Evolutionary conservation across 1,140 invertebrate genomes (phyloP), one percentile per base, ranked within the genome.

Genomic region (Lordiphosa mommai): DNA sequence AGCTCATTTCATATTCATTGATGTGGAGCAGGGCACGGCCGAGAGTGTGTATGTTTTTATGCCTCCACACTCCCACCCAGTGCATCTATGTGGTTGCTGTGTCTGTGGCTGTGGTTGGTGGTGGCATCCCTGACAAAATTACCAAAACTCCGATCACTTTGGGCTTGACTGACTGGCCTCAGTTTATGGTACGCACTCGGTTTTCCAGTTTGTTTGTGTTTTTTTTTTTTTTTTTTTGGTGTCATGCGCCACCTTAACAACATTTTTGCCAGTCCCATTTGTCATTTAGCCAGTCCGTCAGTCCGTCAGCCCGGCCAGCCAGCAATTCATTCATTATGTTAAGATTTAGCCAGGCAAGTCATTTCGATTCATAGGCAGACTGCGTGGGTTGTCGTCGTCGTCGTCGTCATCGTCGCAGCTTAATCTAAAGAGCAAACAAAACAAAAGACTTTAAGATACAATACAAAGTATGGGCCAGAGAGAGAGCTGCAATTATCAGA

Each of bases 191-290:
- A 61, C 48, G 57, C 60, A 38, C 34, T 56, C 33, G 37, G 34
- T 41, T 30, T 17, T 40, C 13, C 9, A 23, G 14, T 27, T 53
- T 43, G 50, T 27, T 33, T 27, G 36, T 51, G 29, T 6, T 60
- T 40, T 34, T 48, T 63, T 43, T 58, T 63, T 0, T 34, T n/a
- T 10, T 36, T 51, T 46, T 61, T 59, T 61, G 55, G 68, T 84
- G 77, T 84, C 77, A 72, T 77, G 79, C 72, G 72, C 79, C 77
- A 84, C 77, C 77, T 85, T 77, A 84, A 84, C 77, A 84, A 51
- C 79, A 72, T 84, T 77, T 77, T 60, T 68, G 68, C 68, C 68
- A 63, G 68, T 68, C 68, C 68, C 68, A 71, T 71, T 71, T 67
- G 67, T 71, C 67, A 71, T 71, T 71, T 71, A 71, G 52, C 58